Percentiles rank a stretch among this genome's conserved stretches.
Conservation (phyloP, 2,888 invertebrate species). For the Lithophane leautieri region DNA sequence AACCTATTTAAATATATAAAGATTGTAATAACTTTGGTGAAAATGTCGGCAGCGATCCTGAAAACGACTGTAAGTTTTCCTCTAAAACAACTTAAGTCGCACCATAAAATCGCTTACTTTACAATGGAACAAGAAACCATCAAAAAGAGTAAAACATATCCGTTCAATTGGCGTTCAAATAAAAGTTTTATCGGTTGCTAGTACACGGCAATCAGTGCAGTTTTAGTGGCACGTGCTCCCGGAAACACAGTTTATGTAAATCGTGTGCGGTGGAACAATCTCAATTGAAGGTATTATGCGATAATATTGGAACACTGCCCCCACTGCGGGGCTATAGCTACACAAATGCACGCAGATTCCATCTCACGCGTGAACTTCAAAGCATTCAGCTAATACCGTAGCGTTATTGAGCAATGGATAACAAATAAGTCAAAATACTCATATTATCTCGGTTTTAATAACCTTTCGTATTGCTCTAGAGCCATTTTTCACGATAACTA, state of each 20-base stretch:
- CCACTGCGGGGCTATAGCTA: constrained; percentile 65
- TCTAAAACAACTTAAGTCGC: constrained; percentile 44
- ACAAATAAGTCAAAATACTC: constrained; percentile 7
- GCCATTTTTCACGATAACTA: constrained; percentile 30
- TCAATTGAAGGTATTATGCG: constrained; percentile 76
- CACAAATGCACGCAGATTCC: constrained; percentile 71
- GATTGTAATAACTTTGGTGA: neutral
- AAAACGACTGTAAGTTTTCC: constrained; percentile 30
- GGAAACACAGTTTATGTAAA: constrained; percentile 81
- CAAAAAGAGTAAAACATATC: constrained; percentile 54
- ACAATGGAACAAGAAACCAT: constrained; percentile 40
- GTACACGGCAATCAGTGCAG: constrained; percentile 73
- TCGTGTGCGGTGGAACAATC: constrained; percentile 73
- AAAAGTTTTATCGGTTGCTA: constrained; percentile 63
- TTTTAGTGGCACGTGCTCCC: constrained; percentile 72
- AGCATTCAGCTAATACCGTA: constrained; percentile 28
- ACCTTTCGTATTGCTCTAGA: constrained; percentile 9
- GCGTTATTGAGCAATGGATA: constrained; percentile 40
- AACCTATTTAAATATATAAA: constrained; percentile 12
- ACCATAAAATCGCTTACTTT: constrained; percentile 35
- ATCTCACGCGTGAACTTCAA: constrained; percentile 69
- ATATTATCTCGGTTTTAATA: constrained; percentile 2
- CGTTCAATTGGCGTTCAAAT: constrained; percentile 63
- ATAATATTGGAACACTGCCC: constrained; percentile 75
- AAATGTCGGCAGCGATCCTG: constrained; percentile 13